Evolutionary conservation across 2,113 vertebrate genomes (phyloP), one percentile per base, ranked within the genome.

Genomic region (Hippocampus mohnikei): DNA sequence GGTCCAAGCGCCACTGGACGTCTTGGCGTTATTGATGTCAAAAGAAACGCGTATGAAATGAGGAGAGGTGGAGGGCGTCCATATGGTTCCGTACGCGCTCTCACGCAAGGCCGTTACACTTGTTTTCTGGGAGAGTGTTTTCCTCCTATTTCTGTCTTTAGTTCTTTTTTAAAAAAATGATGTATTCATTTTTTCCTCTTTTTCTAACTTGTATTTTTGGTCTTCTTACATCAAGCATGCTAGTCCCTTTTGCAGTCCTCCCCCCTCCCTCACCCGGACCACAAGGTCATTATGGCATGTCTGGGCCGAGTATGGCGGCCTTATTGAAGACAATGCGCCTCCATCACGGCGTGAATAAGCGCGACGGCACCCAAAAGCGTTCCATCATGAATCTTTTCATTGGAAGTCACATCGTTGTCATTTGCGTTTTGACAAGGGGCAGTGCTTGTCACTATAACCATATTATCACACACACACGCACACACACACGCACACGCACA

Each of bases 1-100:
- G 83, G 86, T 93, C 93, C 93, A 93, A 89, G 85, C 94, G 93
- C 94, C 92, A 92, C 95, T 96, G 95, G 94, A 93, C 94, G 88
- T 93, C 93, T 88, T 90, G 90, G 93, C 91, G 84, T 94, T 91
- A 94, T 92, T 94, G 93, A 95, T 97, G 95, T 95, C 93, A 94
- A 94, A 92, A 93, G 90, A 91, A 94, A 91, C 92, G 94, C 92
- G 93, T 96, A 94, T 92, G 93, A 95, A 91, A 92, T 85, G 87
- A 91, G 91, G 87, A 91, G 89, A 90, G 87, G 90, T 87, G 87
- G 90, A 89, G 81, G 63, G 84, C 72, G 85, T 88, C 91, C 92
- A 92, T 92, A 92, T 92, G 92, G 88, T 89, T 85, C 87, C 72
- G 86, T 81, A 88, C 88, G 27, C 85, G 88, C 85, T 86, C 85